These are phyloP conservation scores for Danaus chrysippus DNA, from an alignment of 2,888 invertebrate species.

Conservation along the genomic window DNA sequence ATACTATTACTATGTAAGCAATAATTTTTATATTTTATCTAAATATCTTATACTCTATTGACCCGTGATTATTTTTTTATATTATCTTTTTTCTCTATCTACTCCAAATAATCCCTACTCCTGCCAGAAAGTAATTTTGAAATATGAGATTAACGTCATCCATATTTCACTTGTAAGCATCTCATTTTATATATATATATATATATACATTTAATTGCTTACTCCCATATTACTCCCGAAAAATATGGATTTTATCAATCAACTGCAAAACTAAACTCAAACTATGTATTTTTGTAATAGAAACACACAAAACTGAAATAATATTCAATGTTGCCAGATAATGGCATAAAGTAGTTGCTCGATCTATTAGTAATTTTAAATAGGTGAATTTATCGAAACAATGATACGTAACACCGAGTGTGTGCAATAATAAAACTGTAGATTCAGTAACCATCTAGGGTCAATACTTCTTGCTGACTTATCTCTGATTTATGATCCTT, in stretches of 20 bases:
- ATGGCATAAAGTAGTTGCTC: neutral
- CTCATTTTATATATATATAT: neutral
- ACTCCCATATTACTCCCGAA: no score
- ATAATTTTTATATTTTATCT: constrained; percentile 66
- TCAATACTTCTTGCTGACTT: constrained; percentile 63
- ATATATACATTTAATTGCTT: no score
- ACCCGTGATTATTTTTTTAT: constrained; percentile 30
- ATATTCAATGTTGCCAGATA: neutral
- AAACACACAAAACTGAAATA: neutral
- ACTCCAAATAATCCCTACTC: neutral
- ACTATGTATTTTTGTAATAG: constrained; percentile 2
- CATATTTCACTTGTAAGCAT: neutral
- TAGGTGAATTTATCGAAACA: constrained; percentile 36
- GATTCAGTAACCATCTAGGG: constrained; percentile 55
- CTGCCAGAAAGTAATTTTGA: neutral
- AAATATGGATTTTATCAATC: neutral
- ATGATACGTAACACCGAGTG: constrained; percentile 71
- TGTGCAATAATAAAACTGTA: constrained; percentile 73
- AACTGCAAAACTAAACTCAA: neutral
- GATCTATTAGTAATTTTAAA: constrained; percentile 18
- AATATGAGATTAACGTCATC: neutral
- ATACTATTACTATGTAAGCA: constrained; percentile 72
- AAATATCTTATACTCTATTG: constrained; percentile 31
- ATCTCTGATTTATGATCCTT: constrained; percentile 33
- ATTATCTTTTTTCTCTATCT: neutral